Evolutionary conservation across 2,888 invertebrate genomes (phyloP), one percentile per base, ranked within the genome.

Genomic region (Hermaeophaga mercurialis): DNA sequence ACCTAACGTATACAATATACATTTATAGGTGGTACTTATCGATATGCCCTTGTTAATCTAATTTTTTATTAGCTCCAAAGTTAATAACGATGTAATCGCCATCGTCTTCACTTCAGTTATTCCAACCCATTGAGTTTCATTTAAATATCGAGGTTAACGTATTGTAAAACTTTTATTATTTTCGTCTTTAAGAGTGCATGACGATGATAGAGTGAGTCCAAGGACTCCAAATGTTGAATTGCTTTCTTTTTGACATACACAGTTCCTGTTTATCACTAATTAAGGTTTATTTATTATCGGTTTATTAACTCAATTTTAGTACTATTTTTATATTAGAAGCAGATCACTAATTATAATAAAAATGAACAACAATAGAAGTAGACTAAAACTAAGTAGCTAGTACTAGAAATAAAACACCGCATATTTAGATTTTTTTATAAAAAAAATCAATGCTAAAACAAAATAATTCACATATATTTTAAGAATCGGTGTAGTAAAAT

Each of bases 121-220:
- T 48, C 38, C 38, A 58, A 54, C 49, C 57, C 46, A 48, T 48
- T 52, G 54, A 22, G 49, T 58, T 58, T 44, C 54, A 43, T 52
- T 46, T 47, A 34, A 58, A 58, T 45, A 46, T 52, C 47, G 45
- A 57, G 57, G 58, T 58, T 61, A 56, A 58, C 56, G 58, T 56
- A 56, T 61, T 50, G 47, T 56, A 56, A n/a, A 49, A 57, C 43
- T 59, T 61, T 61, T 36, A 54, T 57, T 57, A 57, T 57, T 57
- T 59, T 59, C 50, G 45, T 57, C 54, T 59, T 57, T 57, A 62
- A 62, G 57, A 57, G 57, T 57, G 62, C 62, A 54, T 62, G 59
- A 62, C 62, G 54, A n/a, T n/a, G n/a, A n/a, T n/a, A n/a, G n/a
- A n/a, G n/a, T n/a, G 49, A 45, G 26, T 52, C 34, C 62, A 62